Conservation (phyloP, 2,113 vertebrate species). For the Ovis aries region DNA sequence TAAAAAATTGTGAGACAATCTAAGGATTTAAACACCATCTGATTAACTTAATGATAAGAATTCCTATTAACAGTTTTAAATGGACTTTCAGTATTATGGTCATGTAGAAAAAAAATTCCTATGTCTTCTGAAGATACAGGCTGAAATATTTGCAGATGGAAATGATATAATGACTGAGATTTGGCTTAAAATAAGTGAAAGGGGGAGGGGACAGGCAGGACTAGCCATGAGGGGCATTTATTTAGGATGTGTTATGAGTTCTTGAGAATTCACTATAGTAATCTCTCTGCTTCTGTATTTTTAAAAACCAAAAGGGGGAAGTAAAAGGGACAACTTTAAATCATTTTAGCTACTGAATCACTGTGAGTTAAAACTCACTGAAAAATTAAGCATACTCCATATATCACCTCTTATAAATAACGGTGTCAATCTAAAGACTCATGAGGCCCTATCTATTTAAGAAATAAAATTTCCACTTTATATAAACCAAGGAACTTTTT, state of each 20-base stretch:
- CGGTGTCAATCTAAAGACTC: not conserved
- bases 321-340: not conserved
- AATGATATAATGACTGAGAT: not conserved
- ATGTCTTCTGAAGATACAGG: not conserved
- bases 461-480: not conserved
- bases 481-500: slow-evolving; percentile 47
- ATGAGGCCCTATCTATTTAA: not conserved
- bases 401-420: not conserved
- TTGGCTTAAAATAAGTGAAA: not conserved
- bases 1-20: not conserved
- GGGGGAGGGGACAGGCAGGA: not conserved
- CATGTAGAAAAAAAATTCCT: not conserved
- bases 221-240: not conserved
- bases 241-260: not conserved
- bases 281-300: not conserved
- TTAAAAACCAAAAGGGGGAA: not conserved
- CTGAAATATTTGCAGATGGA: not conserved
- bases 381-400: not conserved
- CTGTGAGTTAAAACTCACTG: not conserved
- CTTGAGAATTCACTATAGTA: not conserved
- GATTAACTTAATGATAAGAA: not conserved
- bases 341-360: not conserved
- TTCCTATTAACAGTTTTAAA: not conserved
- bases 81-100: not conserved
- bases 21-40: not conserved